Percentiles rank a stretch among this genome's conserved stretches.
phyloP scores from a whole-genome alignment of 2,888 invertebrate species.

The Germaria angustata region DNA sequence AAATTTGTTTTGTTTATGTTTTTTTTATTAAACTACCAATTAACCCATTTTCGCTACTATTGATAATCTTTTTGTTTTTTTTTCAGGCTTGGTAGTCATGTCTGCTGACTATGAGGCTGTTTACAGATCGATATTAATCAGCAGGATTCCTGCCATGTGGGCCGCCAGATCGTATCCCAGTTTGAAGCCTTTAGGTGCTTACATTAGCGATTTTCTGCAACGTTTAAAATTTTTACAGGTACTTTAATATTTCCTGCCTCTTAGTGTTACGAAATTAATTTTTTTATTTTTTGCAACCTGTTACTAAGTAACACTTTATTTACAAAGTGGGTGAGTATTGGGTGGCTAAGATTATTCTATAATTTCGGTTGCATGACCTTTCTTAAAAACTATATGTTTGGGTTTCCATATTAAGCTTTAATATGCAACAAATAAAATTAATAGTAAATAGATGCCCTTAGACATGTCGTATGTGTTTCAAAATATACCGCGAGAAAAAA shows the following conservation, averaged over 20 bases:
- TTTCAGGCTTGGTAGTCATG: conserved; percentile 90
- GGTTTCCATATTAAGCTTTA: too few species aligned
- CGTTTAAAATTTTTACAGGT: conserved; percentile 93
- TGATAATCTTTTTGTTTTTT: conserved; percentile 1
- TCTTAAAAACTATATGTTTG: background rate
- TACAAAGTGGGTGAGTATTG: conserved; percentile 48
- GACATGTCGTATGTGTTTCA: background rate
- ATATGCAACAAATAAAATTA: too few species aligned
- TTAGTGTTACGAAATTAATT: background rate
- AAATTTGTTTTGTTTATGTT: background rate
- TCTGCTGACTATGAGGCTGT: conserved; percentile 92
- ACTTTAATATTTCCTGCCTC: conserved; percentile 57
- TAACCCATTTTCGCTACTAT: background rate
- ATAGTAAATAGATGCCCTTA: too few species aligned
- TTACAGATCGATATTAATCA: conserved; percentile 89
- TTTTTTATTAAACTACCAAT: conserved; percentile 8
- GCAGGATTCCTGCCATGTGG: conserved; percentile 92
- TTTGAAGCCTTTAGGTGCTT: conserved; percentile 92
- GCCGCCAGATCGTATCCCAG: conserved; percentile 93
- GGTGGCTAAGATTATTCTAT: background rate
- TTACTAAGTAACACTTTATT: conserved; percentile 58
- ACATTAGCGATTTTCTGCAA: conserved; percentile 90
- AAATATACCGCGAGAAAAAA: too few species aligned
- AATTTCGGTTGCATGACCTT: background rate
- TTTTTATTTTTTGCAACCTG: background rate